Conservation (phyloP, 2,797 vertebrate species). For the Alectoris magna region DNA sequence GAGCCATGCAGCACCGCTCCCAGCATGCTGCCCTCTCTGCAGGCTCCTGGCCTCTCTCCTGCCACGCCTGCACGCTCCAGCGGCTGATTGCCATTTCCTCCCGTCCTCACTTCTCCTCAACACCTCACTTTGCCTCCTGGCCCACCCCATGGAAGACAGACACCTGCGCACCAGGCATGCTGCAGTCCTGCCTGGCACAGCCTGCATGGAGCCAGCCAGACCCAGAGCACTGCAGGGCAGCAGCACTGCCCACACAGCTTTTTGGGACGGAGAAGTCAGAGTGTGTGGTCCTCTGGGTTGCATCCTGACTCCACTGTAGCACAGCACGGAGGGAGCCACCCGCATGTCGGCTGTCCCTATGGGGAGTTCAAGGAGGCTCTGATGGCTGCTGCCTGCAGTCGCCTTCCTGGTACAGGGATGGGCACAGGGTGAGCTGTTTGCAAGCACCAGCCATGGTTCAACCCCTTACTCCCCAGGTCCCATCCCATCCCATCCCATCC, state of each 20-base stretch:
- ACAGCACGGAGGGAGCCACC: not conserved
- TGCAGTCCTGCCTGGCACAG: not conserved
- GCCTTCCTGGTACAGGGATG: not conserved
- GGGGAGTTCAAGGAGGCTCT: not conserved
- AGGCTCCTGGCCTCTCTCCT: not conserved
- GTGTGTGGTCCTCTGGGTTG: rapidly evolving
- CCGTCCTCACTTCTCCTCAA: not conserved
- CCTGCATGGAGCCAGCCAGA: rapidly evolving
- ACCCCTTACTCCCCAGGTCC: not conserved
- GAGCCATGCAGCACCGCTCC: rapidly evolving
- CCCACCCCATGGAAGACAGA: not conserved
- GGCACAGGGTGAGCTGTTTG: not conserved
- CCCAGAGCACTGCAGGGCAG: rapidly evolving
- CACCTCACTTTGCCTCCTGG: rapidly evolving
- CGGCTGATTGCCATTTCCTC: not conserved
- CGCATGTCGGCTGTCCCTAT: not conserved
- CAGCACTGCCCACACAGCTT: not conserved
- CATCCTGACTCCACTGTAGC: not conserved
- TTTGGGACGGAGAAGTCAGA: not conserved
- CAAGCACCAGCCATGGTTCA: rapidly evolving
- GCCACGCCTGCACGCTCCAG: not conserved
- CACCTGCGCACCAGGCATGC: rapidly evolving
- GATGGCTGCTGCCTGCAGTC: no score
- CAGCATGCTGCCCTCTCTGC: not conserved
- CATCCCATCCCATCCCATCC: no score